These are phyloP conservation scores for human (Homo sapiens) DNA, from an alignment of 2,113 vertebrate genomes.

Conservation along the genomic window GRCh38 chr13:50697501-50698000, in stretches of 20 bases:
- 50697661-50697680: slow-evolving; percentile 58
- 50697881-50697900: background rate
- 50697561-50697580: slow-evolving; percentile 42
- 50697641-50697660: slow-evolving; percentile 78
- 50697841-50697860: slow-evolving; percentile 39
- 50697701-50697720: slow-evolving; percentile 60
- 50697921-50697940: background rate
- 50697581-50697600: slow-evolving; percentile 59
- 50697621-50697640: slow-evolving; percentile 70
- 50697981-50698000: slow-evolving; percentile 48
- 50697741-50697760: slow-evolving; percentile 49
- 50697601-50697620: slow-evolving; percentile 59
- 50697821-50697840: slow-evolving; percentile 62
- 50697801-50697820: slow-evolving; percentile 60
- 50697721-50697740: slow-evolving; percentile 61
- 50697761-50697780: slow-evolving; percentile 64
- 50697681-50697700: slow-evolving; percentile 70
- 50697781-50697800: slow-evolving; percentile 70
- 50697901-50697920: slow-evolving; percentile 19
- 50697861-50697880: slow-evolving; percentile 34
- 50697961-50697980: slow-evolving; percentile 63
- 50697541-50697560: slow-evolving; percentile 50
- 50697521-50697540: slow-evolving; percentile 75
- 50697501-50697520: background rate
- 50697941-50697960: slow-evolving; percentile 21